Evolutionary conservation across 2,888 invertebrate species (phyloP).

Genomic region (Sycophila texana): DNA sequence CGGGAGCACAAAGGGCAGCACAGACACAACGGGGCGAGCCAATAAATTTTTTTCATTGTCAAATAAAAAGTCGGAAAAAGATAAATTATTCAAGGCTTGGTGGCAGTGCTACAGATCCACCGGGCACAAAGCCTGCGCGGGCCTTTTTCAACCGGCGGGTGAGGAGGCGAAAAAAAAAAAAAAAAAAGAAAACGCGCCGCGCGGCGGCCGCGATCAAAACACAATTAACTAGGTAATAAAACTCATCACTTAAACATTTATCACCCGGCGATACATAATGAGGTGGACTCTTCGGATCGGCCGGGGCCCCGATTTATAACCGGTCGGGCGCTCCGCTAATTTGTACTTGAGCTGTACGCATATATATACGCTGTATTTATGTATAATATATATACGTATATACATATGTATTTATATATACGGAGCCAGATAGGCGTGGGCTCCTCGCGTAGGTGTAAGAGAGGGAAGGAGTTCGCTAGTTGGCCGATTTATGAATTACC

Average conservation of each 20-base stretch:
- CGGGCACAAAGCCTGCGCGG: neutral
- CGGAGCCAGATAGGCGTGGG: neutral
- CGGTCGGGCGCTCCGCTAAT: slow-evolving; percentile 34
- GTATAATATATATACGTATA: too few relatives aligned
- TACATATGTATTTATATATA: too few relatives aligned
- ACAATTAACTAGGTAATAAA: slow-evolving; percentile 54
- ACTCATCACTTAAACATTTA: slow-evolving; percentile 52
- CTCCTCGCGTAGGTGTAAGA: slow-evolving; percentile 1
- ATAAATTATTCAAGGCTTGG: slow-evolving; percentile 25
- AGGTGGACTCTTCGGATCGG: neutral
- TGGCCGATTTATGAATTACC: slow-evolving; percentile 74
- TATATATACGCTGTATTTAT: neutral
- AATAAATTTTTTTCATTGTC: slow-evolving; percentile 37
- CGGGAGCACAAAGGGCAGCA: neutral
- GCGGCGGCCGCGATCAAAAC: slow-evolving; percentile 49
- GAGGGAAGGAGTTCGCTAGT: neutral
- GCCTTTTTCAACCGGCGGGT: neutral
- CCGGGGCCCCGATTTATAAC: slow-evolving; percentile 30
- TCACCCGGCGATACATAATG: slow-evolving; percentile 34
- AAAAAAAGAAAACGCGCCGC: neutral
- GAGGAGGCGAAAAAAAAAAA: slow-evolving; percentile 21
- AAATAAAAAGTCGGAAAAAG: neutral
- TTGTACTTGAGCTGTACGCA: slow-evolving; percentile 50
- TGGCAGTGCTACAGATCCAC: slow-evolving; percentile 20
- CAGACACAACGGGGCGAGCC: slow-evolving; percentile 1